These are phyloP conservation scores for Nephrotoma guestfalica DNA, from an alignment of 2,888 invertebrate genomes.

Conservation along the genomic window DNA sequence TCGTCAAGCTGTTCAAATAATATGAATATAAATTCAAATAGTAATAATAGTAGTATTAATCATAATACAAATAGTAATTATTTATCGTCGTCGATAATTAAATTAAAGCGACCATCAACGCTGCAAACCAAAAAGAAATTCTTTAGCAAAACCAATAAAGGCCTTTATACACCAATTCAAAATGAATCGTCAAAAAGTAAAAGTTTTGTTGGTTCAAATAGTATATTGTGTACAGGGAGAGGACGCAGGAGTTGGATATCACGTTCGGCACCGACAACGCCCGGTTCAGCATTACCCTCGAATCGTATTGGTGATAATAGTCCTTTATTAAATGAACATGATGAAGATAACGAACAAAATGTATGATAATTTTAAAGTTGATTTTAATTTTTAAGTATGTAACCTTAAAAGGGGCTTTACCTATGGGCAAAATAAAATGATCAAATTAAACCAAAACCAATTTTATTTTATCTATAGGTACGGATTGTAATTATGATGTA, in stretches of 20 bases:
- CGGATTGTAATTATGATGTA: not conserved
- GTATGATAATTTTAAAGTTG: conserved; percentile 6
- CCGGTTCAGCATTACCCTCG: conserved; percentile 47
- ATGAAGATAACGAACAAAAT: conserved; percentile 32
- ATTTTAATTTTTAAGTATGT: not conserved
- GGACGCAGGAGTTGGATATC: conserved; percentile 48
- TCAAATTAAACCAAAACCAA: no score
- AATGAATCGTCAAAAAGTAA: conserved; percentile 17
- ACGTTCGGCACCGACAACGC: conserved; percentile 67
- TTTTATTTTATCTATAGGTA: no score
- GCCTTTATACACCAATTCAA: conserved; percentile 12
- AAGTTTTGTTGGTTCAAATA: conserved; percentile 27
- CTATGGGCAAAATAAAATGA: no score
- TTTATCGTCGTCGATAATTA: not conserved
- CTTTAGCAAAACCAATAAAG: conserved; percentile 20
- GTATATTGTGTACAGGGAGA: conserved; percentile 26
- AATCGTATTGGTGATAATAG: conserved; percentile 47
- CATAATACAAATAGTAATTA: conserved; percentile 1
- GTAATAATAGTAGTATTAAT: not conserved
- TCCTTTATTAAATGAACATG: conserved; percentile 43
- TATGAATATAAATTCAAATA: conserved; percentile 20
- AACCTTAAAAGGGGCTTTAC: not conserved
- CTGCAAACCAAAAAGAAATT: conserved; percentile 32
- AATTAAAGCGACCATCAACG: conserved; percentile 21
- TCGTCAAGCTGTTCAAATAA: conserved; percentile 14